phyloP scores from a whole-genome alignment of 2,888 invertebrate genomes.

The Plagodis dolabraria region DNA sequence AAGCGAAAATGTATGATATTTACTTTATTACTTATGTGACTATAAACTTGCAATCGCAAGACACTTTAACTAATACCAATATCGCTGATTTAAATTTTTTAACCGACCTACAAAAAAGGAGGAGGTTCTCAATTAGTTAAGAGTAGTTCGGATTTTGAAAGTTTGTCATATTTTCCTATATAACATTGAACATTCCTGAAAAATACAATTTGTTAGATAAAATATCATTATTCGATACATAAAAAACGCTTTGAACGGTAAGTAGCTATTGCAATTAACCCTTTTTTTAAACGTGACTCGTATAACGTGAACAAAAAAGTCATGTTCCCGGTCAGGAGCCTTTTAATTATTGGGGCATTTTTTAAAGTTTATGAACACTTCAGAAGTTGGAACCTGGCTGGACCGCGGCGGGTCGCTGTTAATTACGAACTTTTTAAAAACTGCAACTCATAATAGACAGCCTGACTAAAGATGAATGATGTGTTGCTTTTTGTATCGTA shows the following conservation, averaged over 20 bases:
- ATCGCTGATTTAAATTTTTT: no score
- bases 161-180: no score
- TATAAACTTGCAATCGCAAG: no score
- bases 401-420: conserved; percentile 71
- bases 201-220: no score
- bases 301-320: conserved; percentile 53
- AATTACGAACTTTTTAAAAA: conserved; percentile 82
- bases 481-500: conserved; percentile 47
- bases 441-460: conserved; percentile 84
- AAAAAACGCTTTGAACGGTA: no score
- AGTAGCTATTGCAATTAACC: no score
- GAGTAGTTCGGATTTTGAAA: no score
- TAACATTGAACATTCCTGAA: no score
- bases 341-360: conserved; percentile 79
- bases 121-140: no score
- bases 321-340: conserved; percentile 53
- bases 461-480: conserved; percentile 79
- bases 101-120: no score
- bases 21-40: background rate
- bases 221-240: no score
- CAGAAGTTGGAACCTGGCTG: conserved; percentile 72
- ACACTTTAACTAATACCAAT: background rate
- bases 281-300: conserved; percentile 49
- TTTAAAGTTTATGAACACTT: conserved; percentile 75
- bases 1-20: background rate